Evolutionary conservation across 2,888 invertebrate genomes (phyloP), one percentile per base, ranked within the genome.

Genomic region (Timema cristinae): DNA sequence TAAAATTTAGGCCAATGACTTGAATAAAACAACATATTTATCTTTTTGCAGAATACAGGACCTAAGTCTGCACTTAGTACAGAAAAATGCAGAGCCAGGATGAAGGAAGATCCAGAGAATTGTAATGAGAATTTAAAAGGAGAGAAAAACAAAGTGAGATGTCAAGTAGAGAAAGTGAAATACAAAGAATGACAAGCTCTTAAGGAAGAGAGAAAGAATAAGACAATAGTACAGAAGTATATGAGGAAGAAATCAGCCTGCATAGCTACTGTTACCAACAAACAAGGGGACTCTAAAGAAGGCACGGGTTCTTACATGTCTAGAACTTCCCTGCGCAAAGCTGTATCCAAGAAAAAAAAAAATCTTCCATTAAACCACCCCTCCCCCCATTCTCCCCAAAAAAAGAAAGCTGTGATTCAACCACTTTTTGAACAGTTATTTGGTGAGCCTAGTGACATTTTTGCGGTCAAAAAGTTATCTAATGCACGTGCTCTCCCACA

Each of bases 31-130:
- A 52, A 52, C 11, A 13, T 52, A 13, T 56, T 13, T 56, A 7
- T 11, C 16, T 56, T 63, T 10, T 63, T 63, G 63, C 63, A 63
- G 63, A 63, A 9, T 5, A 63, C 16, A 16, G 63, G 63, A 10
- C 16, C 63, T 15, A 63, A 63, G 63, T 63, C 63, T 63, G 63
- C 16, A 63, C 63, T 16, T 16, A 63, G 16, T 6, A 63, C 63
- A 63, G 63, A 32, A 16, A 63, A 63, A 63, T 63, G 15, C 16
- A 63, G 63, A 63, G 63, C 63, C 63, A 63, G 10, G 48, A 63
- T 10, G 56, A 56, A 63, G 63, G 63, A 63, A 15, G 16, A n/a
- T 63, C 63, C 63, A 63, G 63, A 63, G 16, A 63, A 63, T 32
- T 63, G 16, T 32, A 63, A 63, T 63, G 16, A 63, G 2, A 10